A percentile compares a stretch with the other conserved stretches of the same genome.
Evolutionary conservation across 1,140 invertebrate species (phyloP).

Genomic region (Lamellibrachia luymesi): DNA sequence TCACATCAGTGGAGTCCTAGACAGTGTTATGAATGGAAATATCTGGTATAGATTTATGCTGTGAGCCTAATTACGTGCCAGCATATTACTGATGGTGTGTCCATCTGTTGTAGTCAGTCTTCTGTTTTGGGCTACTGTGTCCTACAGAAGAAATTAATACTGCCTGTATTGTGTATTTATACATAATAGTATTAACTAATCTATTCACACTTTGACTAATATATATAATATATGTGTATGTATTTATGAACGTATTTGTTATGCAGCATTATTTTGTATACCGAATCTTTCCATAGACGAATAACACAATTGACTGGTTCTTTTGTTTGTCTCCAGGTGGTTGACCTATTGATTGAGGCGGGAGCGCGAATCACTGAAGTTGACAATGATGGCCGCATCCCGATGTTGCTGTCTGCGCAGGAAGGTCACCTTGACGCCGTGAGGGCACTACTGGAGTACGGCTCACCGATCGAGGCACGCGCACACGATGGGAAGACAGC

Average conservation of each 20-base stretch:
- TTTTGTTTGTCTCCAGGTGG: conserved; percentile 40
- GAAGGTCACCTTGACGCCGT: conserved; percentile 52
- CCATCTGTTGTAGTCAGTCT: no score
- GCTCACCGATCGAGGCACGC: conserved; percentile 71
- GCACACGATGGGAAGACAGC: conserved; percentile 92
- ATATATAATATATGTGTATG: neutral
- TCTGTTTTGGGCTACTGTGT: no score
- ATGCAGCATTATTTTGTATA: neutral
- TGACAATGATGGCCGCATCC: conserved; percentile 71
- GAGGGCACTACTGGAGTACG: conserved; percentile 40
- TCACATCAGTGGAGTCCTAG: neutral
- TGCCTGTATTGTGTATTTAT: no score
- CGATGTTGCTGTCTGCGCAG: conserved; percentile 53
- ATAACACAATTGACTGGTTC: neutral
- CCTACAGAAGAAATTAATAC: no score
- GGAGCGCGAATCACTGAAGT: conserved; percentile 86
- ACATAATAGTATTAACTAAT: no score
- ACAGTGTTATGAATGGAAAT: no score
- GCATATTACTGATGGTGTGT: no score
- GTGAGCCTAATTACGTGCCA: no score
- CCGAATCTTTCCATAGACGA: neutral
- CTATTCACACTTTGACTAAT: no score
- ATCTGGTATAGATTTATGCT: no score
- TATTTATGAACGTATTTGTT: neutral
- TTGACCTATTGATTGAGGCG: conserved; percentile 78